A percentile compares a stretch with the other conserved stretches of the same genome.
phyloP scores from a whole-genome alignment of 2,888 invertebrate species.

The Pimpla rufipes region DNA sequence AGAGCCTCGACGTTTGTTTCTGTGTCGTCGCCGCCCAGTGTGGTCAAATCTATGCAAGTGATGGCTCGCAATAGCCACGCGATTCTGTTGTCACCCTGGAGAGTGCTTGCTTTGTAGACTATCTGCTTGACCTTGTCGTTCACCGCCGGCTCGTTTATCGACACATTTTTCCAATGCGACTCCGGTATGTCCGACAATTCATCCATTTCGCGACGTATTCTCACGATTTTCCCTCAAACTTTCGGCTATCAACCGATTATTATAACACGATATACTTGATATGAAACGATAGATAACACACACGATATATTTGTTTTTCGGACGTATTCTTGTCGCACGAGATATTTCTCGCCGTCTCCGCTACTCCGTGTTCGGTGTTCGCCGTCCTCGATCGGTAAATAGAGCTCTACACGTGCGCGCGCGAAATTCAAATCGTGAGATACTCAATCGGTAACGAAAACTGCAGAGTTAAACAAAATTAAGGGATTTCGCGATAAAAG shows the following conservation, averaged over 20 bases:
- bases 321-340: too few relatives aligned
- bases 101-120: constrained; percentile 69
- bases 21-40: constrained; percentile 94
- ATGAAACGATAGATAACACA: too few relatives aligned
- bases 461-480: too few relatives aligned
- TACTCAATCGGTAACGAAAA: too few relatives aligned
- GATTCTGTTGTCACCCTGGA: constrained; percentile 86
- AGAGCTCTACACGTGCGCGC: too few relatives aligned
- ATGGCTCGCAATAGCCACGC: constrained; percentile 94
- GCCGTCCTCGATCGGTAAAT: too few relatives aligned
- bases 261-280: too few relatives aligned
- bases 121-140: constrained; percentile 75
- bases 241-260: background rate
- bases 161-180: constrained; percentile 45
- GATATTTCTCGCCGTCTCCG: too few relatives aligned
- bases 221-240: background rate
- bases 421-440: too few relatives aligned
- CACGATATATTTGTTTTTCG: too few relatives aligned
- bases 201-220: background rate
- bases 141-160: constrained; percentile 74
- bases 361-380: too few relatives aligned
- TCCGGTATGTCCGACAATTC: constrained; percentile 50
- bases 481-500: too few relatives aligned
- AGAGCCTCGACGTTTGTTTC: constrained; percentile 92
- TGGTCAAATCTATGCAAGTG: constrained; percentile 96